Percentiles rank a stretch among this genome's conserved stretches.
Evolutionary conservation across 2,888 invertebrate species (phyloP).

Genomic region (Tenthredo distinguenda): DNA sequence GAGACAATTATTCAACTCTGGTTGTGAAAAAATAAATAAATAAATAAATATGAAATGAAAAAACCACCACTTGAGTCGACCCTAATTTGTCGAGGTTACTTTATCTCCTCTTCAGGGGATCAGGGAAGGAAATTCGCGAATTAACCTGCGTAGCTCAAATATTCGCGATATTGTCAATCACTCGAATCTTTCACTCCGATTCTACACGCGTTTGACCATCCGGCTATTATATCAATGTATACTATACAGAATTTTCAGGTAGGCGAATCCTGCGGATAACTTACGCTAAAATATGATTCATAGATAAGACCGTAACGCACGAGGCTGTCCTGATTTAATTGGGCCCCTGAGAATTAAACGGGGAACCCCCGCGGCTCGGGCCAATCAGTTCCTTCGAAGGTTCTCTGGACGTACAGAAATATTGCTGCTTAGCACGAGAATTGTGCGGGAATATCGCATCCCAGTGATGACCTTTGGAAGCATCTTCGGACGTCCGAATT

Average conservation of each 20-base stretch:
- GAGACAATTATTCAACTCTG: conserved; percentile 23
- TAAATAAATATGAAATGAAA: conserved; percentile 8
- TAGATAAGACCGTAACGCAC: conserved; percentile 72
- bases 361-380: conserved; percentile 68
- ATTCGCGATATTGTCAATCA: background rate
- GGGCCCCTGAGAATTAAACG: conserved; percentile 70
- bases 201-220: background rate
- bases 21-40: background rate
- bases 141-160: background rate
- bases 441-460: conserved; percentile 52
- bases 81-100: background rate
- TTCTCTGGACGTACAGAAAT: conserved; percentile 67
- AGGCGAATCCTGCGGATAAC: background rate
- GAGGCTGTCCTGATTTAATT: conserved; percentile 68
- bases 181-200: background rate
- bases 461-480: conserved; percentile 26
- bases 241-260: background rate
- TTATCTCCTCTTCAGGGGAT: background rate
- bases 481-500: conserved; percentile 27
- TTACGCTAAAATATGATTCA: conserved; percentile 58
- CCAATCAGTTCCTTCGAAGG: conserved; percentile 68
- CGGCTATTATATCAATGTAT: background rate
- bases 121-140: background rate
- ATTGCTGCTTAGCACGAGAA: conserved; percentile 68
- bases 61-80: conserved; percentile 1